phyloP scores from a whole-genome alignment of 2,888 invertebrate genomes.

The Parapristionchus giblindavisi region DNA sequence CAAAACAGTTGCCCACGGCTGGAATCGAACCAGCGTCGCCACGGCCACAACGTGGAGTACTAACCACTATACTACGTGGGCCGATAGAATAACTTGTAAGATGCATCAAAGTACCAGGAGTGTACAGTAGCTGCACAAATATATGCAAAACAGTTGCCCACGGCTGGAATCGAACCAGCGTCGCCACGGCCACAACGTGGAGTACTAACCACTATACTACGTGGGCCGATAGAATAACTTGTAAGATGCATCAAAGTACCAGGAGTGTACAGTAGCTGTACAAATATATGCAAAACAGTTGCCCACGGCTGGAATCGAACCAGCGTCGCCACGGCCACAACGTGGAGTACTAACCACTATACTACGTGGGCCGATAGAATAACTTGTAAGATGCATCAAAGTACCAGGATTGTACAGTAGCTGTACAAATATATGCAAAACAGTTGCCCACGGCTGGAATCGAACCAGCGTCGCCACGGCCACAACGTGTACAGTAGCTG shows the following conservation, averaged over 20 bases:
- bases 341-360: constrained; percentile 69
- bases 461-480: constrained; percentile 58
- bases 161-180: constrained; percentile 66
- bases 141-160: too few species aligned
- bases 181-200: constrained; percentile 69
- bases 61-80: constrained; percentile 66
- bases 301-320: constrained; percentile 67
- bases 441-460: constrained; percentile 46
- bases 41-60: constrained; percentile 69
- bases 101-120: too few species aligned
- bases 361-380: constrained; percentile 52
- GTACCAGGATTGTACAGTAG: too few species aligned
- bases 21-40: constrained; percentile 68
- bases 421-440: too few species aligned
- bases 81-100: too few species aligned
- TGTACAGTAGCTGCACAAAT: too few species aligned
- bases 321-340: constrained; percentile 68
- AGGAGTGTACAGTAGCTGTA: too few species aligned
- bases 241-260: too few species aligned
- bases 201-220: constrained; percentile 69
- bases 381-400: too few species aligned
- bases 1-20: constrained; percentile 62
- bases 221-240: constrained; percentile 33
- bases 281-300: too few species aligned
- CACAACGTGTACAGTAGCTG: too few species aligned